These are phyloP conservation scores for Pseudoips prasinana DNA, from an alignment of 2,888 invertebrate genomes.

Conservation along the genomic window DNA sequence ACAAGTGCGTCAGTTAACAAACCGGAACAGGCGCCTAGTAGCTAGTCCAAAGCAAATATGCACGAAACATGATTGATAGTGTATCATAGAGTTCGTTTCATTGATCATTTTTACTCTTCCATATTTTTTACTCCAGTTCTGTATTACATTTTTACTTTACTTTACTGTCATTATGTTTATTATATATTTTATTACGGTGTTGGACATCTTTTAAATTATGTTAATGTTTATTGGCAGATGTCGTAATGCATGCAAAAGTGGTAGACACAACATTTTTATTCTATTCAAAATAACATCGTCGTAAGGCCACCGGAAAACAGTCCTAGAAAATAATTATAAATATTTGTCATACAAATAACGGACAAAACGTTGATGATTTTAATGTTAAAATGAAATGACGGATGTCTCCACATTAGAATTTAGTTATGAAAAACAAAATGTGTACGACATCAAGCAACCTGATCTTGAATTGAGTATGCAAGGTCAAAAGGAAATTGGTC, in stretches of 20 bases:
- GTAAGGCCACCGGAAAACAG: slow-evolving; percentile 5
- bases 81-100: too few relatives aligned
- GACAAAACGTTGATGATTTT: slow-evolving; percentile 5
- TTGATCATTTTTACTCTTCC: too few relatives aligned
- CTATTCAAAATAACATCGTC: slow-evolving; percentile 5
- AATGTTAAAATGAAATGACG: slow-evolving; percentile 7
- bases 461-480: slow-evolving; percentile 58
- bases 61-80: too few relatives aligned
- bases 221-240: slow-evolving; percentile 1
- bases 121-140: too few relatives aligned
- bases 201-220: too few relatives aligned
- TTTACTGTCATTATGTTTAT: too few relatives aligned
- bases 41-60: too few relatives aligned
- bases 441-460: slow-evolving; percentile 42
- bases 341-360: slow-evolving; percentile 1
- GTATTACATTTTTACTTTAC: too few relatives aligned
- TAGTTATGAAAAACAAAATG: slow-evolving; percentile 36
- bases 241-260: slow-evolving; percentile 7
- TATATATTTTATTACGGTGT: too few relatives aligned
- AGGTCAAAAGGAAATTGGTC: slow-evolving; percentile 66
- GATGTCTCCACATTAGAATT: slow-evolving; percentile 15
- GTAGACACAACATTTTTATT: slow-evolving; percentile 19
- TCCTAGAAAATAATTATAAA: not conserved
- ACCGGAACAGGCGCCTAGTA: too few relatives aligned
- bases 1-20: too few relatives aligned